Conservation (phyloP, 2,888 invertebrate species). For the Synergus itoensis region DNA sequence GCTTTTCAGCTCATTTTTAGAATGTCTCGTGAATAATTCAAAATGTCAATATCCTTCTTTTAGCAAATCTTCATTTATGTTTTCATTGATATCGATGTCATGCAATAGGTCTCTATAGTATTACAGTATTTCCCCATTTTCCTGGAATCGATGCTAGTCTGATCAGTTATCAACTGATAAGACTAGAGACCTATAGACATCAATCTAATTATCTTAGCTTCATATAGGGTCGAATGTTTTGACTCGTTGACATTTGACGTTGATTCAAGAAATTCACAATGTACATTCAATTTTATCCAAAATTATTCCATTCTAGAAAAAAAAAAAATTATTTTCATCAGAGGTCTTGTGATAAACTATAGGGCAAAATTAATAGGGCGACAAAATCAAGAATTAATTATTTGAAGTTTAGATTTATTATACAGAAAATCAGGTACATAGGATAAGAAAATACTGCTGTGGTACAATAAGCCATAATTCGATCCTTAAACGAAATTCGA, state of each 20-base stretch:
- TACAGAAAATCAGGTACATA: conserved; percentile 40
- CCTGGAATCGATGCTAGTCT: neutral
- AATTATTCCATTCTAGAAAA: too few relatives aligned
- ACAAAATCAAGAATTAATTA: neutral
- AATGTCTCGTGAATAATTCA: too few relatives aligned
- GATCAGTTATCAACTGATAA: conserved; percentile 13
- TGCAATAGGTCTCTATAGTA: too few relatives aligned
- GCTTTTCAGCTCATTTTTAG: too few relatives aligned
- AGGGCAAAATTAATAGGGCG: neutral
- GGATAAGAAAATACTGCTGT: conserved; percentile 23
- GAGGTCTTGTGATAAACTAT: too few relatives aligned
- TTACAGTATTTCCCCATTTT: neutral
- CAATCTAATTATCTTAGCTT: conserved; percentile 21
- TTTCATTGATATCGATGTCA: too few relatives aligned
- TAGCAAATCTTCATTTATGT: too few relatives aligned
- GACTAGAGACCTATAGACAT: neutral
- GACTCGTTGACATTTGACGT: neutral
- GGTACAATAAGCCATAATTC: conserved; percentile 32
- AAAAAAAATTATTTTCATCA: too few relatives aligned
- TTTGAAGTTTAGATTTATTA: conserved; percentile 38
- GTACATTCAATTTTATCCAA: too few relatives aligned
- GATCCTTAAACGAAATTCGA: conserved; percentile 21
- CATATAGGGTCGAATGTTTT: neutral
- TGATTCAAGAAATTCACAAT: too few relatives aligned
- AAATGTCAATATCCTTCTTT: too few relatives aligned